These are phyloP conservation scores for Brotogeris chrysoptera DNA, from an alignment of 2,797 vertebrate species.

Conservation along the genomic window DNA sequence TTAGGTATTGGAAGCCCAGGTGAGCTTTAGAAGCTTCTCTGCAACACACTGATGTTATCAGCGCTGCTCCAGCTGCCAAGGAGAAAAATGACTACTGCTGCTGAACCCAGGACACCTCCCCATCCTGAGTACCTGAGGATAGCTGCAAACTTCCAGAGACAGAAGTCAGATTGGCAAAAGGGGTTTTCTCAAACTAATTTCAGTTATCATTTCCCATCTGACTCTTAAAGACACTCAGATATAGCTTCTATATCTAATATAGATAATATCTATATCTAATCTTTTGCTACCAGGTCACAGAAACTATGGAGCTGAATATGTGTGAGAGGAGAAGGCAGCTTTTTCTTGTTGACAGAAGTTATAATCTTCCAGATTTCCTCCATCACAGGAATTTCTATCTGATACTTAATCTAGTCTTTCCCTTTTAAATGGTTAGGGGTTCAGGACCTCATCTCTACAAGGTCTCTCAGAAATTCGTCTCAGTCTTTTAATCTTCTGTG, in stretches of 20 bases:
- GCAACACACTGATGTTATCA: no score
- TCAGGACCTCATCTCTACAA: not conserved
- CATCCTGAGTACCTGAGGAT: not conserved
- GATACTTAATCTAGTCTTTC: not conserved
- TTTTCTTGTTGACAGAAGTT: not conserved
- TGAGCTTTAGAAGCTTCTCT: not conserved
- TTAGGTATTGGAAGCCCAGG: not conserved
- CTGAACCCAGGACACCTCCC: no score
- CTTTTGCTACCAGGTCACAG: not conserved
- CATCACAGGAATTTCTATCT: not conserved
- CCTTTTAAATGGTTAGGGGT: not conserved
- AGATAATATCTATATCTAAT: no score
- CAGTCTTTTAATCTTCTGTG: not conserved
- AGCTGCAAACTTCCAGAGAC: not conserved
- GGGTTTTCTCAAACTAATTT: not conserved
- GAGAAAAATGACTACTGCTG: no score
- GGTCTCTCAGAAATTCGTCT: not conserved
- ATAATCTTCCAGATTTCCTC: not conserved
- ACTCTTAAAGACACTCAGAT: not conserved
- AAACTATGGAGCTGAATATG: not conserved
- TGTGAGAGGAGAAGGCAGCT: rapidly evolving
- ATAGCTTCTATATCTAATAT: not conserved
- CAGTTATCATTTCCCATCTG: not conserved
- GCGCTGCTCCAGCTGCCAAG: no score
- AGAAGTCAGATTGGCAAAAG: not conserved